Conservation (phyloP, 2,797 vertebrate species). For the Rhinatrema bivittatum region DNA sequence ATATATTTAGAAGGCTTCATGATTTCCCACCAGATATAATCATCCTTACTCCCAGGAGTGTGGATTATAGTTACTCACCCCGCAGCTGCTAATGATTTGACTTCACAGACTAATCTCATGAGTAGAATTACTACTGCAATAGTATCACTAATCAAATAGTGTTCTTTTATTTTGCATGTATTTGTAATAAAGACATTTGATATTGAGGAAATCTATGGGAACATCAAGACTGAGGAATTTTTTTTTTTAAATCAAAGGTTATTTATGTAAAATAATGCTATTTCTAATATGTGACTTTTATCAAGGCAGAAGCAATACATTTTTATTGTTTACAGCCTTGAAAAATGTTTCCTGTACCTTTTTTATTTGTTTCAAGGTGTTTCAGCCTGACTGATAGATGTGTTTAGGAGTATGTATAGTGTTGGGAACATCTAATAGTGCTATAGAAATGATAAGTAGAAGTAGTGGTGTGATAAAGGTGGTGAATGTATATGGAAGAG, state of each 20-base stretch:
- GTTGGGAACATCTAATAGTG: too few species aligned
- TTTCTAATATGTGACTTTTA: too few species aligned
- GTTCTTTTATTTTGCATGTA: neutral
- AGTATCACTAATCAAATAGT: slow-evolving; percentile 19
- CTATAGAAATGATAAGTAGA: too few species aligned
- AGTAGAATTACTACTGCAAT: slow-evolving; percentile 11
- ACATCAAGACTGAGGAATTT: too few species aligned
- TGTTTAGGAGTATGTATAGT: too few species aligned
- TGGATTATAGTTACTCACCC: slow-evolving; percentile 19
- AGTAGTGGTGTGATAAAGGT: too few species aligned
- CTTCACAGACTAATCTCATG: slow-evolving; percentile 21
- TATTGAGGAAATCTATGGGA: slow-evolving; percentile 12
- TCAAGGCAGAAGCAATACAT: too few species aligned
- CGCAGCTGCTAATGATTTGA: slow-evolving; percentile 12
- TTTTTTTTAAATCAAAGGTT: neutral
- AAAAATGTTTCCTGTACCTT: too few species aligned
- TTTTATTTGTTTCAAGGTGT: too few species aligned
- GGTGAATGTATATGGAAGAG: too few species aligned
- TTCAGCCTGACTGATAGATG: too few species aligned
- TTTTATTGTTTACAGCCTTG: too few species aligned
- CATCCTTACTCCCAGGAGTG: slow-evolving; percentile 16
- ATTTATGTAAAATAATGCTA: neutral
- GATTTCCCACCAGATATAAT: slow-evolving; percentile 44
- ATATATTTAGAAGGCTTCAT: slow-evolving; percentile 13
- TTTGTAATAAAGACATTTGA: slow-evolving; percentile 3